A percentile compares a stretch with the other conserved stretches of the same genome.
These are phyloP conservation scores for Panagrolaimus sp. DNA, from an alignment of 1,140 invertebrate genomes.

Conservation along the genomic window DNA sequence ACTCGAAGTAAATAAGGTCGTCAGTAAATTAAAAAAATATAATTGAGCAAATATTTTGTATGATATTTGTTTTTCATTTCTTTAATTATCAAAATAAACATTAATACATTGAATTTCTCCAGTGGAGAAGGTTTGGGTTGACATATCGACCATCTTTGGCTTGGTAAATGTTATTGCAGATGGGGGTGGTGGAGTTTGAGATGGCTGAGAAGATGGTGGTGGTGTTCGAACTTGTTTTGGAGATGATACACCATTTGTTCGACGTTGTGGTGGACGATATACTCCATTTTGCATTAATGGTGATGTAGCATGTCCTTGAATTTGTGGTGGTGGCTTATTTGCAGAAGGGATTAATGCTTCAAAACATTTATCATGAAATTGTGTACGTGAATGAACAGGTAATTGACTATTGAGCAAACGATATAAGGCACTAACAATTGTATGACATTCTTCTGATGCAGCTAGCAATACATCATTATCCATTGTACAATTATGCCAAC, in stretches of 20 bases:
- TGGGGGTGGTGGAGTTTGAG: conserved; percentile 13
- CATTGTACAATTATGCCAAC: conserved; percentile 51
- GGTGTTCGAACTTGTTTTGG: neutral
- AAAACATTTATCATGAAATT: conserved; percentile 51
- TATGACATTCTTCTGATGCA: conserved; percentile 53
- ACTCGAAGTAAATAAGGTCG: too few species aligned
- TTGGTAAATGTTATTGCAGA: conserved; percentile 20
- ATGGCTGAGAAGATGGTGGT: neutral
- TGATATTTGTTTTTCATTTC: conserved; percentile 8
- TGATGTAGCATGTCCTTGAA: neutral
- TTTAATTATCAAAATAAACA: conserved; percentile 14
- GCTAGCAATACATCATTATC: conserved; percentile 47
- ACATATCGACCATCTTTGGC: conserved; percentile 43
- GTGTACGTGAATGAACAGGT: conserved; percentile 34
- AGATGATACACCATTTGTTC: conserved; percentile 26
- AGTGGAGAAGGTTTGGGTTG: conserved; percentile 56
- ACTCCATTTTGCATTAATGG: conserved; percentile 17
- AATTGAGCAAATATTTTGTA: conserved; percentile 3
- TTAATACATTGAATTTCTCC: conserved; percentile 44
- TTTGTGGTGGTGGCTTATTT: conserved; percentile 24
- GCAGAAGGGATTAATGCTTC: conserved; percentile 44
- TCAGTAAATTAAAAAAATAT: conserved; percentile 6
- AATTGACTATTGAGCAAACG: conserved; percentile 46
- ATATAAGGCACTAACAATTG: conserved; percentile 50
- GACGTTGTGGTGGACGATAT: conserved; percentile 19